Base-by-base conservation (phyloP, 1,140 invertebrate genomes). In the Eubasilissa regina region DNA sequence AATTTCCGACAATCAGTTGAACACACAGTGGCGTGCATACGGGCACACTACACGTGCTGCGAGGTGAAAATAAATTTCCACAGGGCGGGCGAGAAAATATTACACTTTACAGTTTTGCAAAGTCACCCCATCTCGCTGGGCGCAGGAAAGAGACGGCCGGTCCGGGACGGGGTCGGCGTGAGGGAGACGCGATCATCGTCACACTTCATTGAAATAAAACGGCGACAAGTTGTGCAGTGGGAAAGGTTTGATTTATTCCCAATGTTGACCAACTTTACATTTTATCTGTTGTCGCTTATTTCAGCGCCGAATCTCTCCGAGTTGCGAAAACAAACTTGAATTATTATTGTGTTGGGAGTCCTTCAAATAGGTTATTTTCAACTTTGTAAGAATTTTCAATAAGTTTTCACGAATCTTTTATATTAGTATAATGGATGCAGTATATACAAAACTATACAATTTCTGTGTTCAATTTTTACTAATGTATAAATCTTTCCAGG, bases 231-330 rank as follows among this genome's bases (percentile, higher is more conserved):
- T 68, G 64, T 68, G 44, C 64, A 48, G 44, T 68, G 64, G 64
- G 64, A 68, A 68, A 15, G n/a, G 64, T 19, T 19, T 68, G 64
- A 68, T 68, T 68, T 68, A 68, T 68, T 68, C 15, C 44, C 64
- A 68, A 68, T 48, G 64, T 68, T 68, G 64, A 68, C 64, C 64
- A 68, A 68, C 64, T 68, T 68, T 68, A 45, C 64, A 47, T 68
- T 47, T 45, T 68, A 68, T 47, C 64, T 68, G 9, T 47, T 19
- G 64, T 47, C 35, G 64, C 43, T 68, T 17, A 47, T 68, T 9
- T 7, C 13, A 12, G 64, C 43, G 44, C 43, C n/a, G 64, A 47
- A 68, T 45, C 3, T 0, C 17, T 68, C 44, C 8, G 6, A 68
- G 25, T 11, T 68, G 64, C 17, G 15, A 68, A 51, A 35, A 68